Base-by-base conservation (phyloP, 2,888 invertebrate species). In the Conus canariensis region DNA sequence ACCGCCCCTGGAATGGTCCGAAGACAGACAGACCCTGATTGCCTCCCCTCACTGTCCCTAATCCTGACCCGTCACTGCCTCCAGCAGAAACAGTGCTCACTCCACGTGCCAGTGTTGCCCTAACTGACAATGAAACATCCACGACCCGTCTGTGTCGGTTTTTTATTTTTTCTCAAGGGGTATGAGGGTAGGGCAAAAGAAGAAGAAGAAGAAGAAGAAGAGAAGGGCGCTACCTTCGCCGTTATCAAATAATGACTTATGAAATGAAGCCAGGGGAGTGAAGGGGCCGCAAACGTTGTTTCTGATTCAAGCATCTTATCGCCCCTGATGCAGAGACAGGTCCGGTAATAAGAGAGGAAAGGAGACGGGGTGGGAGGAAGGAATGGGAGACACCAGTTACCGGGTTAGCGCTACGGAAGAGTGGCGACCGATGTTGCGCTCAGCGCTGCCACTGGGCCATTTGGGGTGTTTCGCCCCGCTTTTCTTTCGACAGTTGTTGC, bases 191-290 rank as follows among this genome's bases (percentile, higher is more conserved):
- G 45, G 45, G 45, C 45, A 45, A 2, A 30, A 30, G 45, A 45
- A 45, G 45, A 45, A 45, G 45, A 45, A 45, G 45, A 45, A 45
- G 45, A 45, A 45, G 45, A 45, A 45, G 45, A 45, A 45, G 45
- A 4, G 45, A 45, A 45, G 45, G 4, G 45, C 45, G 16, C 10
- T 12, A 25, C 14, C 14, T 22, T 56, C 14, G n/a, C 45, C 45
- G 59, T 60, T 88, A 88, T 88, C 88, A 88, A 80, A 88, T 82
- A 88, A 82, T 88, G 88, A 88, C 60, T 82, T 88, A 88, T 82
- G 82, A 88, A 82, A 88, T 88, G 70, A 74, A 88, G 77, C 88
- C 12, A 45, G 60, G 60, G 60, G 60, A 12, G 80, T 64, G 80
- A 80, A 88, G 19, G 80, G 77, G 88, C 59, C 80, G 19, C 82